These are phyloP conservation scores for Microctenopoma lineatum DNA, from an alignment of 2,797 vertebrate genomes.

Conservation along the genomic window DNA sequence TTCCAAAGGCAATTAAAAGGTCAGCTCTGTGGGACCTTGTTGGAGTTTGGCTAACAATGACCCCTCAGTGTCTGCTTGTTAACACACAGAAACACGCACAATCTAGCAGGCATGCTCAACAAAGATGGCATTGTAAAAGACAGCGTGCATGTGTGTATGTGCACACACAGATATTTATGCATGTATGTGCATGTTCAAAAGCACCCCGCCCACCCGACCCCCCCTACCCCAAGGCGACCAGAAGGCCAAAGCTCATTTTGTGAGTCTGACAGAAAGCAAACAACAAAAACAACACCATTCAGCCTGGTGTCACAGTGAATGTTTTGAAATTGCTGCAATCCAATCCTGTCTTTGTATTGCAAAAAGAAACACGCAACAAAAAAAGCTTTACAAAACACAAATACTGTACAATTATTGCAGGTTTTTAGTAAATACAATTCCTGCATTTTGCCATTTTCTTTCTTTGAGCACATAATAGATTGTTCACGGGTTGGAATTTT, in stretches of 20 bases:
- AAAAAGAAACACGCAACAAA: background rate
- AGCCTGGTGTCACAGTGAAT: background rate
- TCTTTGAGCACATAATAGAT: no score
- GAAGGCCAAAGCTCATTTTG: conserved; percentile 26
- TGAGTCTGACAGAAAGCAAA: conserved; percentile 22
- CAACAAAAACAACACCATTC: conserved; percentile 16
- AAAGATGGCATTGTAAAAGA: conserved; percentile 75
- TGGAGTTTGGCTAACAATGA: conserved; percentile 70
- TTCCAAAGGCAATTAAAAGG: conserved; percentile 65
- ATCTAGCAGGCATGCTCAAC: conserved; percentile 54
- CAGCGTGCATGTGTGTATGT: conserved; percentile 29
- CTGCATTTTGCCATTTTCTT: no score
- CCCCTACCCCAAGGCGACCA: conserved; percentile 11
- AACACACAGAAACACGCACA: conserved; percentile 63
- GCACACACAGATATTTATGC: conserved; percentile 10
- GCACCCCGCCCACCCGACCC: conserved; percentile 18
- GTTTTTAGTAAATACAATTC: background rate
- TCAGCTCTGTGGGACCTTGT: conserved; percentile 61
- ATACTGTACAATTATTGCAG: background rate
- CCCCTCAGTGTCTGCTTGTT: conserved; percentile 66
- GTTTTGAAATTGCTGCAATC: background rate
- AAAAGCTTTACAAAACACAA: background rate
- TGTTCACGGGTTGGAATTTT: no score
- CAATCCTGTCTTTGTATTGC: background rate
- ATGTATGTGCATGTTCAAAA: conserved; percentile 37